Base-by-base conservation (phyloP, 2,888 invertebrate genomes). In the Dermolepida albohirtum region DNA sequence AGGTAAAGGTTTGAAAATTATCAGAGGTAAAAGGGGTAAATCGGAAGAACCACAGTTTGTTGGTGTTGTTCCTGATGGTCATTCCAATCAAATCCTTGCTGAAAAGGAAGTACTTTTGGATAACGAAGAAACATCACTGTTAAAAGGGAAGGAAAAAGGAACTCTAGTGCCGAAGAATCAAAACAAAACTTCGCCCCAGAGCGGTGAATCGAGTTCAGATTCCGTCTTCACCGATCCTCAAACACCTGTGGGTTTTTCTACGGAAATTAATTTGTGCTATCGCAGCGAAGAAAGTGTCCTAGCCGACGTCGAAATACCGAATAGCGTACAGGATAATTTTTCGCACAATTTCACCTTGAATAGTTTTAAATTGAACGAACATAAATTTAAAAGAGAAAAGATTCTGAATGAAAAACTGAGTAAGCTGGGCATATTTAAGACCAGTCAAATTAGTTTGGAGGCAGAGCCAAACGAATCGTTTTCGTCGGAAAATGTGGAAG, bases 161-260 rank as follows among this genome's bases (percentile, higher is more conserved):
- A 16, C 57, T 6, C 50, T 11, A 40, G 41, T 54, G 69, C 65
- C 65, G 72, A 75, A 71, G 64, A 54, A 52, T 66, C 69, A 47
- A 52, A 72, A 73, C 64, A 76, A 79, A 74, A 79, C 80, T 55
- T 80, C 78, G 59, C 83, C 81, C 74, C 86, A 86, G 74, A 87
- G 85, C 78, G 86, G 85, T 78, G 87, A 86, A 72, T 89, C 90
- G 72, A 91, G 90, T 82, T 88, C 88, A 70, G 89, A 89, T 77
- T 92, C 92, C 79, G 88, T 91, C 81, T 92, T 92, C 85, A 91
- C 92, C 75, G 92, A 92, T 82, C 89, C 92, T 74, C 86, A 87
- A 47, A 83, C 83, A 80, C 88, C 88, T 79, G 86, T 86, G 76
- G 88, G 87, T 72, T 84, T 84, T 77, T 81, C 82, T 11, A 86